phyloP scores from a whole-genome alignment of 2,113 vertebrate species.

The Cyprinodon tularosa region DNA sequence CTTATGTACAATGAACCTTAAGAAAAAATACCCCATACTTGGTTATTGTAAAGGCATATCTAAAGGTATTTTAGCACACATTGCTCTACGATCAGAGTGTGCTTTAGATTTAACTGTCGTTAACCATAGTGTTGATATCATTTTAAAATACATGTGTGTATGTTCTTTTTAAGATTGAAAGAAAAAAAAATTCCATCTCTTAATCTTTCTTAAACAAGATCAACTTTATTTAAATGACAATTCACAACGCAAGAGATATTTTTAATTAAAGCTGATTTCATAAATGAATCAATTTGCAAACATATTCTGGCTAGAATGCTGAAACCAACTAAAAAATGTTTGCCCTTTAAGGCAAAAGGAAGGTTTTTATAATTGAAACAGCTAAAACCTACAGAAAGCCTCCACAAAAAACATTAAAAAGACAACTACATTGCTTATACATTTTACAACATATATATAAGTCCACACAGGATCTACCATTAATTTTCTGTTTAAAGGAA shows the following conservation, averaged over 20 bases:
- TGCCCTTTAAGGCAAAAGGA: slow-evolving; percentile 55
- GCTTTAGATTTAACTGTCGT: background rate
- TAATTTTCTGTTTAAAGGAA: slow-evolving; percentile 24
- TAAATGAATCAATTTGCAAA: slow-evolving; percentile 61
- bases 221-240: slow-evolving; percentile 3
- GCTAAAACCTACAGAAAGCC: slow-evolving; percentile 31
- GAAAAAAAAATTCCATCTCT: slow-evolving; percentile 7
- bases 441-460: slow-evolving; percentile 29
- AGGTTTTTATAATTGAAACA: slow-evolving; percentile 50
- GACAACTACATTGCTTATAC: slow-evolving; percentile 35
- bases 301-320: slow-evolving; percentile 25
- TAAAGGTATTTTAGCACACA: background rate
- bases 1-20: background rate
- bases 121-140: no score
- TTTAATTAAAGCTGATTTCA: slow-evolving; percentile 53
- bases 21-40: background rate
- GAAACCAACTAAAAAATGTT: slow-evolving; percentile 51
- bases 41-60: background rate
- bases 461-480: slow-evolving; percentile 24
- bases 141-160: no score
- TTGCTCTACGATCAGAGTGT: background rate
- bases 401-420: slow-evolving; percentile 49
- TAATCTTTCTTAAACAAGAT: slow-evolving; percentile 17
- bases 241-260: slow-evolving; percentile 17
- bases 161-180: slow-evolving; percentile 4